Percentiles rank a stretch among this genome's conserved stretches.
These are phyloP conservation scores for Tupaia tana DNA, from an alignment of 2,113 vertebrate species.

Conservation along the genomic window DNA sequence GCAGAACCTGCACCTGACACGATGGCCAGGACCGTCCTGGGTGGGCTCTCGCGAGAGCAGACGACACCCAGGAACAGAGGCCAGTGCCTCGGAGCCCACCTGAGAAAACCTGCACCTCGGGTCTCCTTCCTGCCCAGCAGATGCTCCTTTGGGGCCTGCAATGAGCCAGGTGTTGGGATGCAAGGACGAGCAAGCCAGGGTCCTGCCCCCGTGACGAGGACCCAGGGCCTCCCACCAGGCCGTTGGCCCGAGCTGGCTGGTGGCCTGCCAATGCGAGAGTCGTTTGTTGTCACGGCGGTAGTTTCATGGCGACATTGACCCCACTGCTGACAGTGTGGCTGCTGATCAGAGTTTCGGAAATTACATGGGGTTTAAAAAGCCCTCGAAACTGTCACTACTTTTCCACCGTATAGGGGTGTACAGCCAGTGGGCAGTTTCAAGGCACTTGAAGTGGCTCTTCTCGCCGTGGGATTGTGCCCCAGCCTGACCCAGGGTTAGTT, in stretches of 20 bases:
- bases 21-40: too few species aligned
- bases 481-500: neutral
- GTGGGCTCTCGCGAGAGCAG: neutral
- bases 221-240: neutral
- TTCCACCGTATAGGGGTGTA: neutral
- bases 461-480: neutral
- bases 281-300: neutral
- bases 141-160: neutral
- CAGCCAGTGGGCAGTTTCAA: neutral
- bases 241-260: neutral
- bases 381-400: neutral
- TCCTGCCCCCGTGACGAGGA: fast-evolving
- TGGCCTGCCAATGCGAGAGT: neutral
- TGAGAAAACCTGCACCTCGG: neutral
- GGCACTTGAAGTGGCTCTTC: neutral
- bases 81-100: neutral
- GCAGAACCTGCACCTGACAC: neutral
- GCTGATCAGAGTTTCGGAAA: neutral
- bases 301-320: neutral
- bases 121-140: neutral
- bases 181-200: neutral
- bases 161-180: neutral
- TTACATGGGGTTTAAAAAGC: neutral
- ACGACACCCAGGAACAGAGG: neutral
- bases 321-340: neutral